Conservation (phyloP, 2,797 vertebrate species). For the Hipposideros larvatus region DNA sequence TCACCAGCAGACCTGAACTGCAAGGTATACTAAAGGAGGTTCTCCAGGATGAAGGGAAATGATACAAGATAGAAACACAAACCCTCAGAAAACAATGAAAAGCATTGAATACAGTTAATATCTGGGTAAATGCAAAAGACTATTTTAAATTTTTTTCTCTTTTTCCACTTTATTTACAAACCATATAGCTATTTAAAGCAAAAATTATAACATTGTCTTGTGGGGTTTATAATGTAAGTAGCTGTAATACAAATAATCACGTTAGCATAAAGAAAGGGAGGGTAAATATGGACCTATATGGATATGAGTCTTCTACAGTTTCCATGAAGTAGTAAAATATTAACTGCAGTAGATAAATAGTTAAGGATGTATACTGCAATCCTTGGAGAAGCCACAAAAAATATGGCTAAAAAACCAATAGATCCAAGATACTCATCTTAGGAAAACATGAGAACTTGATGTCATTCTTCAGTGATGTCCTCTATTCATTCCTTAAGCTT, state of each 20-base stretch:
- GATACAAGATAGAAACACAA: background rate
- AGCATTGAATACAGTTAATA: background rate
- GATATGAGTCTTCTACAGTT: background rate
- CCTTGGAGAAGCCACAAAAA: background rate
- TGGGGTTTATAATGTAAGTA: background rate
- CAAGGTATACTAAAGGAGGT: background rate
- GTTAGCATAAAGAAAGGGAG: background rate
- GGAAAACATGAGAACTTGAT: background rate
- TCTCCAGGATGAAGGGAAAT: background rate
- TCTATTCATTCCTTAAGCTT: background rate
- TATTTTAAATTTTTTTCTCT: background rate
- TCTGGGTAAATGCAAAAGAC: background rate
- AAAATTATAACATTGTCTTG: background rate
- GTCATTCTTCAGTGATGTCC: background rate
- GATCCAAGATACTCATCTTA: background rate
- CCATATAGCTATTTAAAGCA: background rate
- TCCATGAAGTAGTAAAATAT: background rate
- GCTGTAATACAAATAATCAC: background rate
- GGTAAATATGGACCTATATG: background rate
- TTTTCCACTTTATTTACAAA: slow-evolving; percentile 15
- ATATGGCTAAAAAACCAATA: background rate
- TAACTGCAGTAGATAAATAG: background rate
- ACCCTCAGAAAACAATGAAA: slow-evolving; percentile 23
- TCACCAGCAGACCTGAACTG: background rate
- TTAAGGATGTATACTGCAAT: background rate